These are phyloP conservation scores for Acridotheres tristis DNA, from an alignment of 2,797 vertebrate genomes.

Conservation along the genomic window DNA sequence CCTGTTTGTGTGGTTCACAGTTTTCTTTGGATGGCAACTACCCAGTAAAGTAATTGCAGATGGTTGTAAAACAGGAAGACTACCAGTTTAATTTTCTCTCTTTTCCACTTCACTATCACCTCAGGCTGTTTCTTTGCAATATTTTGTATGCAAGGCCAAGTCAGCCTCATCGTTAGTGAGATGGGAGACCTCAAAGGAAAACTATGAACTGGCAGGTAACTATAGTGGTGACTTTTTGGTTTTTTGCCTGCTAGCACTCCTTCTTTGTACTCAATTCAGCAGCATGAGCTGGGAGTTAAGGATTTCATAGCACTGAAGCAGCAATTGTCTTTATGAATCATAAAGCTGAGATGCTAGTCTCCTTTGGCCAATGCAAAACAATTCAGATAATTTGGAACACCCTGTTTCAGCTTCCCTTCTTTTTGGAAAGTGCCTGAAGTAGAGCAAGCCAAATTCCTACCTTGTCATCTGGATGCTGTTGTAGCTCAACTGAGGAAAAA, in stretches of 20 bases:
- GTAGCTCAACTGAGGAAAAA: not conserved
- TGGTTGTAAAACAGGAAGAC: not conserved
- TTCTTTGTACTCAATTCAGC: not conserved
- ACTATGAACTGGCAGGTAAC: not conserved
- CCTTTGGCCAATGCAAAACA: not conserved
- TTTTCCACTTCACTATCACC: not conserved
- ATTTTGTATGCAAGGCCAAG: not conserved
- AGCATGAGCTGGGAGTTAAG: not conserved
- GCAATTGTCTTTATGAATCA: not conserved
- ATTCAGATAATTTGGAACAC: not conserved
- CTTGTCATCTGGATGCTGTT: not conserved
- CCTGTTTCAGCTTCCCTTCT: not conserved
- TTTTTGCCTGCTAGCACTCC: not conserved
- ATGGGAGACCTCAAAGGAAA: constrained; percentile 5
- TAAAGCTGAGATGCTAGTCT: not conserved
- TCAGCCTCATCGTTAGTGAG: not conserved
- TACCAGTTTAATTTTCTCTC: constrained; percentile 26
- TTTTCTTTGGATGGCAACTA: constrained; percentile 1
- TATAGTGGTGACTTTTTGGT: not conserved
- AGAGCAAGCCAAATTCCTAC: not conserved
- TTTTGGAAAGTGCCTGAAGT: not conserved
- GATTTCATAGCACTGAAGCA: not conserved
- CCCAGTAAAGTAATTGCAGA: not conserved
- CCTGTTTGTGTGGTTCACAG: not conserved
- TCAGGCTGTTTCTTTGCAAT: not conserved